Evolutionary conservation across 2,113 vertebrate genomes (phyloP).

Genomic region (Pollachius pollachius): DNA sequence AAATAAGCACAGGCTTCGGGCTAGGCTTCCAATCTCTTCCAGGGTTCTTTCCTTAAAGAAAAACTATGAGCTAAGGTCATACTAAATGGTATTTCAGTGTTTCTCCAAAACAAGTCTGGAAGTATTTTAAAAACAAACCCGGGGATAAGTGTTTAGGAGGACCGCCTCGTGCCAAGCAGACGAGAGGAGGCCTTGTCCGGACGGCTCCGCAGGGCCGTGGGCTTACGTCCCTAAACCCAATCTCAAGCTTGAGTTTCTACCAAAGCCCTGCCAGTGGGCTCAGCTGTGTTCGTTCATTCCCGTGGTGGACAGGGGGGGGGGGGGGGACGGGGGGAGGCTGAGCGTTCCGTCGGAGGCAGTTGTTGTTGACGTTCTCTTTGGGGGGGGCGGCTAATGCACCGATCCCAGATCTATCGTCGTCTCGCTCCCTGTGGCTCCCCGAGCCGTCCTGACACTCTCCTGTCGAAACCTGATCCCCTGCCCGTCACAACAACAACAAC

Average conservation of each 20-base stretch:
- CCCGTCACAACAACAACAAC: constrained; percentile 36
- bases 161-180: constrained; percentile 50
- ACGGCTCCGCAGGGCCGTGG: constrained; percentile 46
- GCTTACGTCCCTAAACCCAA: constrained; percentile 49
- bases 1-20: constrained; percentile 46
- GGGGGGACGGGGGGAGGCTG: not conserved
- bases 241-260: constrained; percentile 60
- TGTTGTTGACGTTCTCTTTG: too few species aligned
- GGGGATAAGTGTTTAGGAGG: constrained; percentile 52
- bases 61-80: constrained; percentile 42
- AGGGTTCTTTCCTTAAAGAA: constrained; percentile 36
- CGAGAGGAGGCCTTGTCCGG: constrained; percentile 35
- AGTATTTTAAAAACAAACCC: constrained; percentile 61
- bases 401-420: constrained; percentile 41
- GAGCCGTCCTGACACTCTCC: constrained; percentile 32
- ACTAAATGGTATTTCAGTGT: constrained; percentile 33
- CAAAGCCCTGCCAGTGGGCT: constrained; percentile 51
- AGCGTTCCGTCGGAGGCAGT: too few species aligned
- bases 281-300: constrained; percentile 68
- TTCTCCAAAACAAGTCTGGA: constrained; percentile 57
- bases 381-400: constrained; percentile 40
- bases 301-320: constrained; percentile 45
- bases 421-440: constrained; percentile 33
- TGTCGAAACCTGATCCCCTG: constrained; percentile 39
- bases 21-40: constrained; percentile 29